Percentiles rank a stretch among this genome's conserved stretches.
Evolutionary conservation across 2,113 vertebrate species (phyloP).

Genomic region (Dipodomys stephensi): DNA sequence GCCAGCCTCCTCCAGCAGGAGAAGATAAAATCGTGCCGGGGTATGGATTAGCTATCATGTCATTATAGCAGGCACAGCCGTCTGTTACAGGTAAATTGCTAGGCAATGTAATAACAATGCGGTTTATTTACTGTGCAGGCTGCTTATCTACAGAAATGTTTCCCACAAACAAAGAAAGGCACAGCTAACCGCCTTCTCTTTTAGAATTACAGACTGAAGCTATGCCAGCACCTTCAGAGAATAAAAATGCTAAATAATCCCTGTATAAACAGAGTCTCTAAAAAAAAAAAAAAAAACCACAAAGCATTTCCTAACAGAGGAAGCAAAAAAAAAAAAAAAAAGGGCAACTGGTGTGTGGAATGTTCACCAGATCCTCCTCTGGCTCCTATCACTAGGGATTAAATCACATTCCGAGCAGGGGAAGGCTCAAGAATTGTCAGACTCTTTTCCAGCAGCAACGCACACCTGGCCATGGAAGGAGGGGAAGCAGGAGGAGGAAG

Average conservation of each 20-base stretch:
- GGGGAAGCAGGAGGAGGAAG: not conserved
- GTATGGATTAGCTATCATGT: conserved; percentile 80
- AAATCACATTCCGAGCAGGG: not conserved
- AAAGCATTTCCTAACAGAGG: conserved; percentile 56
- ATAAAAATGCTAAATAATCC: conserved; percentile 79
- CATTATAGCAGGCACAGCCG: conserved; percentile 82
- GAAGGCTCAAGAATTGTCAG: not conserved
- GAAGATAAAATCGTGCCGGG: conserved; percentile 83
- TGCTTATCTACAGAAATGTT: conserved; percentile 89
- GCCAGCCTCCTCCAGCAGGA: conserved; percentile 55
- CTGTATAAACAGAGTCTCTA: conserved; percentile 65
- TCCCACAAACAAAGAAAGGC: conserved; percentile 84
- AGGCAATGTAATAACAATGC: conserved; percentile 86
- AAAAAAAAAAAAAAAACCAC: conserved; percentile 22
- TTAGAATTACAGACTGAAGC: conserved; percentile 78
- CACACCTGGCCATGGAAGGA: not conserved
- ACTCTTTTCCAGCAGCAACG: not conserved
- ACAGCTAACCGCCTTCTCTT: conserved; percentile 68
- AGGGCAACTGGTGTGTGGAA: not conserved
- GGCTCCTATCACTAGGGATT: not conserved
- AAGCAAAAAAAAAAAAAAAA: conserved; percentile 55
- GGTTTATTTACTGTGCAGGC: conserved; percentile 87
- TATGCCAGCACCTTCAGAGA: conserved; percentile 75
- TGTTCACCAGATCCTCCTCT: not conserved
- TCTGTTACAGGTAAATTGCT: conserved; percentile 85